Base-by-base conservation (phyloP, 2,113 vertebrate species). In the Semicossyphus pulcher region DNA sequence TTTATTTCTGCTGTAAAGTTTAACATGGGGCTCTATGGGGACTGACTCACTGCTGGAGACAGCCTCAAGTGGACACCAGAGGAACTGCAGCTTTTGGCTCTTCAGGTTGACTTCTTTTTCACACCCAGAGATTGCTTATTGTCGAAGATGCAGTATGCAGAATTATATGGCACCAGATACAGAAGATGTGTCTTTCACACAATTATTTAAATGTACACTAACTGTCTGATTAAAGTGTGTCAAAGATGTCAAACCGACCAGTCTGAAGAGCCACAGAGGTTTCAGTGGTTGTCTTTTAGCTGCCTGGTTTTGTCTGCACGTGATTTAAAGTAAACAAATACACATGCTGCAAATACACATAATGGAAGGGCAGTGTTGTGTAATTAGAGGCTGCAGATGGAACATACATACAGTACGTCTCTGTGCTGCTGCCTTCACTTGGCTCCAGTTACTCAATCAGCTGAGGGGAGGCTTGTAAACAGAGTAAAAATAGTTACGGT, bases 321-420 rank as follows among this genome's bases (percentile, higher is more conserved):
- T 7, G 1, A 41, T 58, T 64, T 15, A 25, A 49, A 52, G n/a
- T n/a, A n/a, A 59, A 32, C 42, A 41, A 41, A 65, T n/a, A n/a
- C n/a, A n/a, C 60, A 31, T n/a, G 8, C 32, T 10, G 31, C 45
- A 61, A 4, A 28, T 32, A n/a, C n/a, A 0, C 20, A 28, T 34
- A 58, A 57, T 32, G 15, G 32, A 42, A 39, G 23, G 0, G 23
- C 47, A 39, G 26, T 15, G n/a, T 76, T 25, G n/a, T 44, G 41
- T 47, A 64, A 77, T 73, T 69, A 61, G 16, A 77, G 59, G 42
- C 52, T 52, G 1, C 47, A 20, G 56, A 76, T 20, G 54, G 26
- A 58, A 32, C 36, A 26, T 26, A 3, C 29, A 1, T 25, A 12
- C 14, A 44, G n/a, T n/a, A n/a, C n/a, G n/a, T 44, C 41, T 49